Percentiles rank a stretch among this genome's conserved stretches.
Conservation (phyloP, 2,888 invertebrate species). For the Drosophila emarginata region DNA sequence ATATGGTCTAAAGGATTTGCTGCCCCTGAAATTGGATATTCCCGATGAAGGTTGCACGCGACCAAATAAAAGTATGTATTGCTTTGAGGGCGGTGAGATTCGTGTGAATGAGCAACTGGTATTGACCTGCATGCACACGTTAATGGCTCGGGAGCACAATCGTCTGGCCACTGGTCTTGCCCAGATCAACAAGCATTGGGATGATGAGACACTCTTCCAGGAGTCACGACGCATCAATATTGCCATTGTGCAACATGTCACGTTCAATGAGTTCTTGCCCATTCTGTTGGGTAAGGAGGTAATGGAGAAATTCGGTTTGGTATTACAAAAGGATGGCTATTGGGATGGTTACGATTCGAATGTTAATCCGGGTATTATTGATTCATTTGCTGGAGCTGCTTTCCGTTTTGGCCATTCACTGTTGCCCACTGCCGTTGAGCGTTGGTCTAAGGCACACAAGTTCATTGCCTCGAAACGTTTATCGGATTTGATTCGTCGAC, state of each 20-base stretch:
- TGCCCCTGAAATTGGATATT: constrained; percentile 93
- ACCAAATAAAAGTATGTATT: constrained; percentile 94
- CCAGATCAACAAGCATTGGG: constrained; percentile 95
- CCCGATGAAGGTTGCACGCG: constrained; percentile 96
- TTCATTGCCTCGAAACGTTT: constrained; percentile 95
- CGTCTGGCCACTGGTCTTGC: constrained; percentile 89
- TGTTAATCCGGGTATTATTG: constrained; percentile 94
- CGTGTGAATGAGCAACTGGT: constrained; percentile 96
- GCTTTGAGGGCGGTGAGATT: constrained; percentile 96
- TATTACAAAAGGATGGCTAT: constrained; percentile 89
- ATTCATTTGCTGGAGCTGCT: constrained; percentile 95
- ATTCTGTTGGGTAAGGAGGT: constrained; percentile 94
- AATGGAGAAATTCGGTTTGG: constrained; percentile 94
- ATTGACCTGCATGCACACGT: constrained; percentile 94
- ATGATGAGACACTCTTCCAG: constrained; percentile 95
- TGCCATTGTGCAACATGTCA: constrained; percentile 94
- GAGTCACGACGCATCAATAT: constrained; percentile 92
- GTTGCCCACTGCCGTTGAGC: constrained; percentile 93
- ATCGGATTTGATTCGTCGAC: constrained; percentile 93
- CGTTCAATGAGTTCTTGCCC: constrained; percentile 94
- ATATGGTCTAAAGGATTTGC: constrained; percentile 92
- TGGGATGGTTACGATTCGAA: constrained; percentile 87
- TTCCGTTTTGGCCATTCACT: constrained; percentile 96
- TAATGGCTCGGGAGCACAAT: constrained; percentile 96
- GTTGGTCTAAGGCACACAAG: constrained; percentile 97